Evolutionary conservation across 1,140 invertebrate species (phyloP).

Genomic region (Probaryconus sp.): DNA sequence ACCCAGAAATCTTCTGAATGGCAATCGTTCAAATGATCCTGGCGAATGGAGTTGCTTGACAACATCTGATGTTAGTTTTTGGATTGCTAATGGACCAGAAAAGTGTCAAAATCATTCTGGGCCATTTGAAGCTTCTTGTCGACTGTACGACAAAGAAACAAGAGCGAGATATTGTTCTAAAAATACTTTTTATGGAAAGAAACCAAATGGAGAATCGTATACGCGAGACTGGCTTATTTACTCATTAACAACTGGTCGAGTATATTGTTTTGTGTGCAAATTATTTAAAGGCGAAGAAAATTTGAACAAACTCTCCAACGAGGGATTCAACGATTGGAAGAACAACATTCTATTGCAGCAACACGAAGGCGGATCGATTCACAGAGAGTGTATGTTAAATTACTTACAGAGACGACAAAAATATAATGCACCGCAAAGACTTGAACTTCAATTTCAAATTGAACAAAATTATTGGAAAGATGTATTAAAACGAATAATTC

Average conservation of each 20-base stretch:
- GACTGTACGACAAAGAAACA: conserved; percentile 15
- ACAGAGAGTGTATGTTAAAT: conserved; percentile 19
- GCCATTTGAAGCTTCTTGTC: conserved; percentile 23
- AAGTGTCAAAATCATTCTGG: conserved; percentile 30
- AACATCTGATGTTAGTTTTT: conserved; percentile 10
- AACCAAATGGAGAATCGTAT: conserved; percentile 11
- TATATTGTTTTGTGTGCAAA: conserved; percentile 28
- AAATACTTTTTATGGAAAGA: conserved; percentile 22
- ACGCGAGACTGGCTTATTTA: conserved; percentile 14
- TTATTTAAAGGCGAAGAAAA: conserved; percentile 8
- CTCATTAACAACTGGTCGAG: conserved; percentile 6
- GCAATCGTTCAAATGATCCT: conserved; percentile 22
- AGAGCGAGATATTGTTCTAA: conserved; percentile 10
- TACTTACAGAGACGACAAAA: conserved; percentile 10
- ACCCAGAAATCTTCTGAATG: too few species aligned
- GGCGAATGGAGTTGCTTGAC: conserved; percentile 14
- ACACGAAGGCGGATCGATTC: conserved; percentile 9
- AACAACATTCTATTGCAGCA: conserved; percentile 16
- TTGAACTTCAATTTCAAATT: conserved; percentile 1
- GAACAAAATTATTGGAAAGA: conserved; percentile 29
- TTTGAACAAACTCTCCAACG: conserved; percentile 4
- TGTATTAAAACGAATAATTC: conserved; percentile 25
- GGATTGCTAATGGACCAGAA: conserved; percentile 17
- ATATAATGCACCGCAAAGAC: not conserved
- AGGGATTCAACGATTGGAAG: conserved; percentile 24